Conservation (phyloP, 2,797 vertebrate genomes). For the Pseudochromis fuscus region DNA sequence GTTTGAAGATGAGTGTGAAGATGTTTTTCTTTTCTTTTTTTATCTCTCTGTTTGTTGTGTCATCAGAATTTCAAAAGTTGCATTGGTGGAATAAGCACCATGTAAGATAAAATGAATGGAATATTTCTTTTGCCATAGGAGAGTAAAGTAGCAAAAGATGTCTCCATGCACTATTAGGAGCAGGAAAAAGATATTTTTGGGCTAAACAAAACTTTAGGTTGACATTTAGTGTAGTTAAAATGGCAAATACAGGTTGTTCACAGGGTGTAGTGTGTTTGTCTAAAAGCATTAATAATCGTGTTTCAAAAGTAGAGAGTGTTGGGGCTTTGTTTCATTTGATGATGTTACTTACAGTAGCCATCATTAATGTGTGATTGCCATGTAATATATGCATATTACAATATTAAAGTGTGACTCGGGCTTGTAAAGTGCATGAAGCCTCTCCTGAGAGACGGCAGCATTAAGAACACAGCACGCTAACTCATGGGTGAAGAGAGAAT, state of each 20-base stretch:
- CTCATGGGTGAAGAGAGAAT: not conserved
- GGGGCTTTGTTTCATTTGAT: too few species aligned
- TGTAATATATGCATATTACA: too few species aligned
- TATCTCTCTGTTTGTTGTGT: constrained; percentile 1
- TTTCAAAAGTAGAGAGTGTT: too few species aligned
- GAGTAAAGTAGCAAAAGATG: not conserved
- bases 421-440: not conserved
- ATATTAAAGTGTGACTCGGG: not conserved
- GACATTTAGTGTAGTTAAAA: not conserved
- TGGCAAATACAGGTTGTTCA: not conserved
- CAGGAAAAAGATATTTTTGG: not conserved
- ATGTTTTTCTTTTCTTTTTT: constrained; percentile 1
- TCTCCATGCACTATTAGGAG: constrained; percentile 3
- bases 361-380: not conserved
- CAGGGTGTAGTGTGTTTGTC: not conserved
- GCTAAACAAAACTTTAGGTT: constrained; percentile 9
- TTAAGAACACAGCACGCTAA: not conserved
- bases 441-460: not conserved
- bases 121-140: not conserved
- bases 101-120: constrained; percentile 1
- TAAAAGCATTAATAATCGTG: not conserved
- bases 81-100: not conserved
- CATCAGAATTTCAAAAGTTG: constrained; percentile 15
- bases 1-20: constrained; percentile 29
- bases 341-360: not conserved